Percentiles rank a stretch among this genome's conserved stretches.
Conservation (phyloP, 2,888 invertebrate species). For the Drosophila engyochracea region DNA sequence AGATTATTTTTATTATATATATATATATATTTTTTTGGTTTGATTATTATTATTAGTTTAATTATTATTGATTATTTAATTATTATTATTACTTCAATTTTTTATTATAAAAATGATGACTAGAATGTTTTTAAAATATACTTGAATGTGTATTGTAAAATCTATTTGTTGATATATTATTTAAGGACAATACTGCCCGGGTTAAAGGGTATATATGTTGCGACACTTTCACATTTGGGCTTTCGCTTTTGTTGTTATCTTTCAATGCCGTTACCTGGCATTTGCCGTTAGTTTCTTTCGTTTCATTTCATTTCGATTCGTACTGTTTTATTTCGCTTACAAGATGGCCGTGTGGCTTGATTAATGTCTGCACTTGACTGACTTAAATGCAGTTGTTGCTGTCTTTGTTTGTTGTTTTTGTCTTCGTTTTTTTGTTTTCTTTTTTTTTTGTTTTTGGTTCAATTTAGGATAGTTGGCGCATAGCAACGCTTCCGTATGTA, state of each 20-base stretch:
- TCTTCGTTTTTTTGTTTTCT: not conserved
- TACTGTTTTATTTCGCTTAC: slow-evolving; percentile 24
- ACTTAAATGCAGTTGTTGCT: slow-evolving; percentile 46
- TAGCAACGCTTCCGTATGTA: slow-evolving; percentile 31
- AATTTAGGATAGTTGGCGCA: slow-evolving; percentile 43
- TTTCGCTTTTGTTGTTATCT: slow-evolving; percentile 25
- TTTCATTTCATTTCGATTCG: slow-evolving; percentile 6
- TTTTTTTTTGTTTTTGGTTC: slow-evolving; percentile 3
- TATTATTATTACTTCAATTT: too few species aligned
- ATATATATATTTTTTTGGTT: not conserved
- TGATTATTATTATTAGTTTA: not conserved
- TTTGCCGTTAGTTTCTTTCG: slow-evolving; percentile 46
- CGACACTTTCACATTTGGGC: not conserved
- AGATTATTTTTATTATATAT: not conserved
- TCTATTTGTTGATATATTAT: not conserved
- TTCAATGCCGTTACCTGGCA: slow-evolving; percentile 57
- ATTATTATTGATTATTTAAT: not conserved
- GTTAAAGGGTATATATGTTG: not conserved
- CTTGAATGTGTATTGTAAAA: not conserved
- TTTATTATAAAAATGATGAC: not conserved
- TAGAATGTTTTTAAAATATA: not conserved
- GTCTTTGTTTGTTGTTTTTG: slow-evolving; percentile 1
- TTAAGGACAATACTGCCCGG: not conserved
- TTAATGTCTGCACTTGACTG: slow-evolving; percentile 76
- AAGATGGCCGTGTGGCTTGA: slow-evolving; percentile 70